Conservation (phyloP, 2,113 vertebrate species). For the Esox niger region DNA sequence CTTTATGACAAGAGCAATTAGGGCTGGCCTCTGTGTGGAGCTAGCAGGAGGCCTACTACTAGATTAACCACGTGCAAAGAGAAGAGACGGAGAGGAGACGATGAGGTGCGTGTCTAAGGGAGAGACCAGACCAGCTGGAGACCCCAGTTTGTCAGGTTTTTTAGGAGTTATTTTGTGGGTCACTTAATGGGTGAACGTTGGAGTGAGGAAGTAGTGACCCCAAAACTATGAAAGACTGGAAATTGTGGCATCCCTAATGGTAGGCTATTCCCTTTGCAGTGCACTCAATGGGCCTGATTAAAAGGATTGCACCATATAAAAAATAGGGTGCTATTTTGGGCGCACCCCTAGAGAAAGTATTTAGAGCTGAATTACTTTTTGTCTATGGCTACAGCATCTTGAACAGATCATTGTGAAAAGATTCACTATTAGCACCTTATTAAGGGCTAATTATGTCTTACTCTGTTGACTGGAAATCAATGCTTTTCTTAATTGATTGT, state of each 20-base stretch:
- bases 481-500: no score
- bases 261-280: no score
- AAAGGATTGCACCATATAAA: no score
- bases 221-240: neutral
- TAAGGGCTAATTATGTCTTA: constrained; percentile 33
- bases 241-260: no score
- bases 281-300: no score
- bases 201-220: constrained; percentile 41
- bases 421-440: neutral
- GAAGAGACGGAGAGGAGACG: constrained; percentile 45
- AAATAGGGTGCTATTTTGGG: no score
- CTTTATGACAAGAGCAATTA: constrained; percentile 82
- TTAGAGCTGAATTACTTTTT: no score
- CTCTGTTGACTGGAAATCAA: constrained; percentile 16
- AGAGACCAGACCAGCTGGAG: neutral
- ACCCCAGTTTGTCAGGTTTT: constrained; percentile 35
- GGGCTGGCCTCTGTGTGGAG: constrained; percentile 55
- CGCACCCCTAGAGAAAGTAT: no score
- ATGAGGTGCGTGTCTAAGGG: neutral
- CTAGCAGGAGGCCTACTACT: constrained; percentile 70
- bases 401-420: constrained; percentile 9
- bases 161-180: constrained; percentile 39
- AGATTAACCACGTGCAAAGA: constrained; percentile 64
- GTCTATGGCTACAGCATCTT: no score
- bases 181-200: constrained; percentile 23